Evolutionary conservation across 2,113 vertebrate genomes (phyloP).

Genomic region (Labeo catla): DNA sequence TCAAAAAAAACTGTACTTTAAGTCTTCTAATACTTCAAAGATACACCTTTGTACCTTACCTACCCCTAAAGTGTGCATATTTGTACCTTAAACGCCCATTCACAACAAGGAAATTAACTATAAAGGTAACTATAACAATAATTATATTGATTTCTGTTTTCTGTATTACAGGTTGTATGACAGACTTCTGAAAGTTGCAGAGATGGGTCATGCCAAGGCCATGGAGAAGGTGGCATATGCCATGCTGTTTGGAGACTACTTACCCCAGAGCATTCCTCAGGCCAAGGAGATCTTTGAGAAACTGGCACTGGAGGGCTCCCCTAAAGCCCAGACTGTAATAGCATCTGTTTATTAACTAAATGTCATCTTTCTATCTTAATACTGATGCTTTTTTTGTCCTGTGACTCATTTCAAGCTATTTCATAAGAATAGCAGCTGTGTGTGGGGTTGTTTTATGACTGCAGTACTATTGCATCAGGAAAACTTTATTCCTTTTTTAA

Average conservation of each 20-base stretch:
- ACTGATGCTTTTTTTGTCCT: not conserved
- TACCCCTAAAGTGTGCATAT: not conserved
- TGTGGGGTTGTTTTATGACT: not conserved
- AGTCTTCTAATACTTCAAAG: not conserved
- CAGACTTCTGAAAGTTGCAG: slow-evolving; percentile 87
- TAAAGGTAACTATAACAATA: no score
- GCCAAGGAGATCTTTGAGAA: slow-evolving; percentile 93
- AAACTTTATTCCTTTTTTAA: not conserved
- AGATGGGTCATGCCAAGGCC: slow-evolving; percentile 90
- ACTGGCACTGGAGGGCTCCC: slow-evolving; percentile 90
- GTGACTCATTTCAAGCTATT: not conserved
- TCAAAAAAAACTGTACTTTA: not conserved
- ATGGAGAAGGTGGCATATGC: slow-evolving; percentile 95
- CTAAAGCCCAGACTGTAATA: slow-evolving; percentile 91
- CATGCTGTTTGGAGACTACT: slow-evolving; percentile 92
- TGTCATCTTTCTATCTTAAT: not conserved
- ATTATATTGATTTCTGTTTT: not conserved
- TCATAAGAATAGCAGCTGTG: not conserved
- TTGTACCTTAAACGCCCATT: not conserved
- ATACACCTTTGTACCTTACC: not conserved
- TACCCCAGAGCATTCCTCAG: slow-evolving; percentile 85
- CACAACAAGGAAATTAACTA: no score
- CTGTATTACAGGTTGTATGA: slow-evolving; percentile 84
- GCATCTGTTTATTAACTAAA: slow-evolving; percentile 26
- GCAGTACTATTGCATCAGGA: not conserved